phyloP scores from a whole-genome alignment of 2,797 vertebrate genomes.

The Microchirus variegatus region DNA sequence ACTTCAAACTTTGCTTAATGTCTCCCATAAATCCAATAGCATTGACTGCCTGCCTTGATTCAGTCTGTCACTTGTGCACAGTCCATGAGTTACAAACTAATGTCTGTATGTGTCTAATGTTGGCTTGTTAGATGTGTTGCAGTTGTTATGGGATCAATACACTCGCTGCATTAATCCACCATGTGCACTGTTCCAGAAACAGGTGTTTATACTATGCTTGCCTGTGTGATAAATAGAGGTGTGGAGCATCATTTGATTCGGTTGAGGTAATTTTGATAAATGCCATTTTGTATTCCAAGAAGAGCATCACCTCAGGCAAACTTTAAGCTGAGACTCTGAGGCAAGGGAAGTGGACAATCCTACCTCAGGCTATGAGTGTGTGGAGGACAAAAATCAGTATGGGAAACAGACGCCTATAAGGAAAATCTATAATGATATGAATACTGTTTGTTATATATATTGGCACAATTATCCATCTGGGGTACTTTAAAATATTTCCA shows the following conservation, averaged over 20 bases:
- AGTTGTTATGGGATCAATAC: constrained; percentile 62
- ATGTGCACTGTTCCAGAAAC: constrained; percentile 43
- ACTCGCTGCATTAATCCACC: constrained; percentile 51
- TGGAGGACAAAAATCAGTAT: constrained; percentile 27
- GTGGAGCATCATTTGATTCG: constrained; percentile 41
- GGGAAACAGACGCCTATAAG: constrained; percentile 21
- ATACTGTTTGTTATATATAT: constrained; percentile 49
- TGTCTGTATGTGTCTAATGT: constrained; percentile 46
- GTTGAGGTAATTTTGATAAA: constrained; percentile 38
- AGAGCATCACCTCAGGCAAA: constrained; percentile 37
- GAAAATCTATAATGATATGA: constrained; percentile 47
- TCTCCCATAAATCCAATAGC: constrained; percentile 58
- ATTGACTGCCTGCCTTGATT: constrained; percentile 51
- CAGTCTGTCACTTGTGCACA: constrained; percentile 54
- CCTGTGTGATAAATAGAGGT: constrained; percentile 40
- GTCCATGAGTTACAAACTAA: constrained; percentile 53
- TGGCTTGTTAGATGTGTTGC: constrained; percentile 41
- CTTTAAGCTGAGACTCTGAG: constrained; percentile 28
- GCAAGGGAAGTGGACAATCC: constrained; percentile 17
- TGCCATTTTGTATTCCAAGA: constrained; percentile 32
- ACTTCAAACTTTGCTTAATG: constrained; percentile 67
- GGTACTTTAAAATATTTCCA: constrained; percentile 45
- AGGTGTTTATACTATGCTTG: constrained; percentile 38
- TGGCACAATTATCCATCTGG: constrained; percentile 55
- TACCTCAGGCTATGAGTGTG: constrained; percentile 22